Conservation (phyloP, 2,113 vertebrate species). For the Strigops habroptila region DNA sequence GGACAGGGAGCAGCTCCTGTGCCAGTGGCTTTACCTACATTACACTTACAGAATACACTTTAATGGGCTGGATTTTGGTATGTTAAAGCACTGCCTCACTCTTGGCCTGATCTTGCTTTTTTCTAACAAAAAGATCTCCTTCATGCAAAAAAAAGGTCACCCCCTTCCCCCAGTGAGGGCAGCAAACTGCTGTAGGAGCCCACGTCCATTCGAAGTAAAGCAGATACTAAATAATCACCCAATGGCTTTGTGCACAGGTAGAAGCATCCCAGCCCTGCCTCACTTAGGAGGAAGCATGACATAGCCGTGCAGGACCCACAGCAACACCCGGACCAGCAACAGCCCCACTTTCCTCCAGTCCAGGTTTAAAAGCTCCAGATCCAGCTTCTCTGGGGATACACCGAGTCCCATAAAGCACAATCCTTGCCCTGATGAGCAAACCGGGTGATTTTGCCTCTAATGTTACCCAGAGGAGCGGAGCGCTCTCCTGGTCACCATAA, state of each 20-base stretch:
- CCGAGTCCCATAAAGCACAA: not conserved
- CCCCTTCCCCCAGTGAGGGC: not conserved
- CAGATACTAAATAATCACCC: not conserved
- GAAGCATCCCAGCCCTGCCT: not conserved
- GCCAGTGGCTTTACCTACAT: not conserved
- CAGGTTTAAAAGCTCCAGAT: not conserved
- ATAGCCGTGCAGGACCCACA: not conserved
- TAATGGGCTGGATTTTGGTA: not conserved
- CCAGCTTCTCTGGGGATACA: not conserved
- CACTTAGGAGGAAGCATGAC: rapidly evolving
- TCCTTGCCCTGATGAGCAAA: not conserved
- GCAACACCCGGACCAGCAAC: rapidly evolving
- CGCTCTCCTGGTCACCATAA: rapidly evolving
- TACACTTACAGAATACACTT: not conserved
- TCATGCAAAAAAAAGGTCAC: not conserved
- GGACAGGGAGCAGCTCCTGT: not conserved
- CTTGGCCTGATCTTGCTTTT: not conserved
- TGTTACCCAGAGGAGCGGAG: not conserved
- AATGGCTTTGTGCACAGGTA: rapidly evolving
- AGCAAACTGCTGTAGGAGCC: not conserved
- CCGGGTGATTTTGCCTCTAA: not conserved
- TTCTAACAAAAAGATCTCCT: not conserved
- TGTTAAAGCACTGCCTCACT: rapidly evolving
- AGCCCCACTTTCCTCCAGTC: not conserved
- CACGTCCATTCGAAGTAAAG: too few relatives aligned